These are phyloP conservation scores for Lobophora halterata DNA, from an alignment of 2,888 invertebrate genomes.

Conservation along the genomic window DNA sequence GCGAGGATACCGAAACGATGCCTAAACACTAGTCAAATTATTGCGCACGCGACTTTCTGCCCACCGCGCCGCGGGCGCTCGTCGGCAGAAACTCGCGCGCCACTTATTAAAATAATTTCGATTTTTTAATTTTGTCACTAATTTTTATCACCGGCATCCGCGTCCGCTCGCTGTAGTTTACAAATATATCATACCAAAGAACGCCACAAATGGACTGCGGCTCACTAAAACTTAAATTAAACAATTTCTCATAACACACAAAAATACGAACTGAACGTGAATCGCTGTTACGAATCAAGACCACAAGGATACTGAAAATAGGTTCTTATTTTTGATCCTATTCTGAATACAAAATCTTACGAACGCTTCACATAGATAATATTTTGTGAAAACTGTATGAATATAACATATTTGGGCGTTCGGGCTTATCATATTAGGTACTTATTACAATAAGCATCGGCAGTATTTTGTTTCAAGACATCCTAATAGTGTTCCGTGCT, in stretches of 20 bases:
- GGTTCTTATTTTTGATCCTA: conserved; percentile 40
- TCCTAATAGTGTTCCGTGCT: conserved; percentile 78
- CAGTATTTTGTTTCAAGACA: conserved; percentile 70
- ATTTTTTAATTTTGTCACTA: conserved; percentile 72
- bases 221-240: conserved; percentile 59
- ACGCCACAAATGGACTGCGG: conserved; percentile 60
- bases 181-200: conserved; percentile 72
- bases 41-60: conserved; percentile 36
- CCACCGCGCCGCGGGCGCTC: conserved; percentile 32
- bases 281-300: conserved; percentile 77
- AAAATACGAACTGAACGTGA: conserved; percentile 66
- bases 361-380: conserved; percentile 31
- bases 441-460: conserved; percentile 65
- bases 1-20: conserved; percentile 80
- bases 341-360: conserved; percentile 66
- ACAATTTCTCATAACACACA: conserved; percentile 52
- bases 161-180: conserved; percentile 75
- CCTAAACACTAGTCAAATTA: conserved; percentile 76
- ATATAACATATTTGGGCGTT: conserved; percentile 41
- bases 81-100: conserved; percentile 39
- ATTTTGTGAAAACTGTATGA: conserved; percentile 25
- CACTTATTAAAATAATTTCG: conserved; percentile 73
- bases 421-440: conserved; percentile 60
- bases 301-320: conserved; percentile 78
- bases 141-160: conserved; percentile 76